Percentiles rank a stretch among this genome's conserved stretches.
Conservation (phyloP, 2,888 invertebrate species). For the Timema cristinae region DNA sequence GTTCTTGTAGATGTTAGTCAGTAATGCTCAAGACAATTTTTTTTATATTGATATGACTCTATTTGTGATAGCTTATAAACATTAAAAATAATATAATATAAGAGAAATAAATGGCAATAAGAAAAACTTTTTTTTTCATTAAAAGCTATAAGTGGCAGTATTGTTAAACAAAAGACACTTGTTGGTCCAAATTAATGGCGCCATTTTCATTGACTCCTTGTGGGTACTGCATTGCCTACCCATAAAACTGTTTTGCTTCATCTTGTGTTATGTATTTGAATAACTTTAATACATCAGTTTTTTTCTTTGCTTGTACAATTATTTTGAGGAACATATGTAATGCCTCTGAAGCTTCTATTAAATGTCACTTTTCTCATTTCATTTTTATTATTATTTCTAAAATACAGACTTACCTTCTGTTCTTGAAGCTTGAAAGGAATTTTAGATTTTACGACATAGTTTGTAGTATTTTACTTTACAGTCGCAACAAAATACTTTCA, state of each 20-base stretch:
- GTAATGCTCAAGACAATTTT: no score
- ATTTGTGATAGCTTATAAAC: no score
- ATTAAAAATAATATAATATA: background rate
- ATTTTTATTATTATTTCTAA: background rate
- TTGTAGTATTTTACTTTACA: background rate
- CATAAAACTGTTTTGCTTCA: background rate
- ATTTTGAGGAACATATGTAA: background rate
- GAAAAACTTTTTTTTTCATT: background rate
- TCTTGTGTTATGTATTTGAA: background rate
- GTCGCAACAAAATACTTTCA: background rate
- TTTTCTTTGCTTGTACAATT: background rate
- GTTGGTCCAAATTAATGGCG: background rate
- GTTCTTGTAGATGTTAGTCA: no score
- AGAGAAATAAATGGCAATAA: background rate
- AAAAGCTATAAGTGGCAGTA: background rate
- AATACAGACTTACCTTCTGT: background rate
- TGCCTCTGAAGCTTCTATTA: background rate
- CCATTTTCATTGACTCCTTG: background rate
- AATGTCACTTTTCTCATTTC: background rate
- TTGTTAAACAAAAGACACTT: background rate
- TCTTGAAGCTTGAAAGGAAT: constrained; percentile 1
- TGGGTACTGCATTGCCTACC: background rate
- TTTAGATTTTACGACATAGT: background rate
- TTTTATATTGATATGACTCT: no score
- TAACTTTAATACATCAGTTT: no score